Percentiles rank a stretch among this genome's conserved stretches.
phyloP scores from a whole-genome alignment of 2,797 vertebrate genomes.

The Molossus molossus region DNA sequence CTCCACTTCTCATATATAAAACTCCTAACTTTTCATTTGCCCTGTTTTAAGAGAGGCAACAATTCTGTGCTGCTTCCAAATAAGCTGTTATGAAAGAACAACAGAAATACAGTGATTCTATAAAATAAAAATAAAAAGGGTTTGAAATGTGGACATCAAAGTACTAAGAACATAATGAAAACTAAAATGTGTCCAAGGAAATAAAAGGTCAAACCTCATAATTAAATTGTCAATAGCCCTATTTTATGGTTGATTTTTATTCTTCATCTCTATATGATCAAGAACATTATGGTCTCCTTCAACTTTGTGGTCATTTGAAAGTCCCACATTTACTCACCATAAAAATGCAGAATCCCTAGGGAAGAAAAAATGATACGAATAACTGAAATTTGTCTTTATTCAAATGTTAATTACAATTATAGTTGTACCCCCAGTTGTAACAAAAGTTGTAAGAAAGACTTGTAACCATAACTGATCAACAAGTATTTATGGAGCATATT shows the following conservation, averaged over 20 bases:
- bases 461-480: not conserved
- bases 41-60: conserved; percentile 20
- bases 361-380: not conserved
- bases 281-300: conserved; percentile 26
- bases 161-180: conserved; percentile 63
- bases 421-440: not conserved
- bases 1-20: not conserved
- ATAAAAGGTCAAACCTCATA: conserved; percentile 64
- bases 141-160: conserved; percentile 53
- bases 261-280: not conserved
- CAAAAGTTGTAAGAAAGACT: conserved; percentile 59
- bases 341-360: conserved; percentile 44
- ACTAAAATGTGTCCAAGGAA: conserved; percentile 53
- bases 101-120: conserved; percentile 2
- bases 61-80: conserved; percentile 16
- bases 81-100: conserved; percentile 45
- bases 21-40: conserved; percentile 26
- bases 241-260: conserved; percentile 25
- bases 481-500: conserved; percentile 39
- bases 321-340: conserved; percentile 41
- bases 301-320: conserved; percentile 51
- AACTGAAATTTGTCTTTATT: conserved; percentile 43
- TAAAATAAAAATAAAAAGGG: conserved; percentile 34
- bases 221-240: not conserved
- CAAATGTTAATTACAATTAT: conserved; percentile 17